Conservation (phyloP, 2,888 invertebrate species). For the Scaptomyza flava region DNA sequence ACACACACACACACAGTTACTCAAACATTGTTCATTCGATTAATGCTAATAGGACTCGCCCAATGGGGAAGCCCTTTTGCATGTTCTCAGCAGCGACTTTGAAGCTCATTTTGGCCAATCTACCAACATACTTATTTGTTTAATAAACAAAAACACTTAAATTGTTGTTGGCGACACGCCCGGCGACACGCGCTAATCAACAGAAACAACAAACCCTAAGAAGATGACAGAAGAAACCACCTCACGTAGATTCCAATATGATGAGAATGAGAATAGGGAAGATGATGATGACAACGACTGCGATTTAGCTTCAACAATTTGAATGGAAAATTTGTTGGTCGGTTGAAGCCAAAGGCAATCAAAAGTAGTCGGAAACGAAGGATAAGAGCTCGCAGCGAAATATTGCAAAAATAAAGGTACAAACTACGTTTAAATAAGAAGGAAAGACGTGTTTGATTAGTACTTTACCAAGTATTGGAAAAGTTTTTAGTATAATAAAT, state of each 20-base stretch:
- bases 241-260: conserved; percentile 23
- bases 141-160: conserved; percentile 73
- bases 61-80: conserved; percentile 57
- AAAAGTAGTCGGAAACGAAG: background rate
- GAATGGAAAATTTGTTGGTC: conserved; percentile 24
- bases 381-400: too few species aligned
- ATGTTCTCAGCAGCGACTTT: conserved; percentile 43
- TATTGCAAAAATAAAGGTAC: background rate
- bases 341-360: conserved; percentile 15
- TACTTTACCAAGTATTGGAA: background rate
- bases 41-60: conserved; percentile 71
- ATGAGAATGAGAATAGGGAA: conserved; percentile 1
- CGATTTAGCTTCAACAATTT: conserved; percentile 15
- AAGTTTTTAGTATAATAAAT: too few species aligned
- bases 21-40: conserved; percentile 43
- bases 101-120: conserved; percentile 61
- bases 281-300: conserved; percentile 5
- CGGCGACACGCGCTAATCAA: conserved; percentile 27
- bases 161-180: conserved; percentile 63
- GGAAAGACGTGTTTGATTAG: background rate
- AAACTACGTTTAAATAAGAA: background rate
- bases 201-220: conserved; percentile 12
- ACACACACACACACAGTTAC: conserved; percentile 13
- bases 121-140: conserved; percentile 69
- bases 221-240: conserved; percentile 18